A percentile compares a stretch with the other conserved stretches of the same genome.
Evolutionary conservation across 2,888 invertebrate species (phyloP).

Genomic region (Melipona bicolor): DNA sequence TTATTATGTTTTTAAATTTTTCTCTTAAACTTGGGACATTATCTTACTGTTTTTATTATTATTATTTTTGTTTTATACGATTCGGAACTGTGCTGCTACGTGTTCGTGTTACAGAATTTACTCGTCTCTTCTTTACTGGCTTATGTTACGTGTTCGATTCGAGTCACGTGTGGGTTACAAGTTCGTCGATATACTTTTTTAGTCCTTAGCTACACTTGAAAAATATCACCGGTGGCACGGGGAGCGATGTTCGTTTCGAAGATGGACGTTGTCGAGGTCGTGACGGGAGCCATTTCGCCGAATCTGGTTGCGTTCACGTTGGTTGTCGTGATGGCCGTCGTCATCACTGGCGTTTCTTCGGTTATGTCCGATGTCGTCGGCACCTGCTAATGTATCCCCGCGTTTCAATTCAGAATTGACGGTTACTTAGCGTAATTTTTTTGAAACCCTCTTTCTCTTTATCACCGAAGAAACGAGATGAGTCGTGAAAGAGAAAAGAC

Average conservation of each 20-base stretch:
- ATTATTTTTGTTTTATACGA: neutral
- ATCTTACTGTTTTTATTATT: neutral
- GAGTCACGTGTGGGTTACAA: neutral
- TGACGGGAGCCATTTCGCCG: constrained; percentile 54
- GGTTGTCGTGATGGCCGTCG: constrained; percentile 66
- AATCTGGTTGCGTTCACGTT: constrained; percentile 60
- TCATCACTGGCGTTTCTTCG: constrained; percentile 58
- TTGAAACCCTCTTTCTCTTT: too few relatives aligned
- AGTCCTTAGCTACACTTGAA: constrained; percentile 72
- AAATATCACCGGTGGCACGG: constrained; percentile 76
- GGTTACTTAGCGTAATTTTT: too few relatives aligned
- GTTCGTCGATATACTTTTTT: neutral
- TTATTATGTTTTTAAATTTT: neutral
- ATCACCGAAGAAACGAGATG: too few relatives aligned
- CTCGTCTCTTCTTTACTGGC: neutral
- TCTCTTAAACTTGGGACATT: neutral
- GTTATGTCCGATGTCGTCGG: constrained; percentile 78
- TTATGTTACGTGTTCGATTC: neutral
- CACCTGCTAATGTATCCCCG: constrained; percentile 71
- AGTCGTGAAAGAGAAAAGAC: neutral
- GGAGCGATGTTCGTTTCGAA: constrained; percentile 76
- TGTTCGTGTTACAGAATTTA: neutral
- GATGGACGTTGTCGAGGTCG: constrained; percentile 72
- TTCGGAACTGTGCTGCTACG: constrained; percentile 18
- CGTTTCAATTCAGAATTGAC: neutral